Conservation (phyloP, 1,140 invertebrate genomes). For the Drosophila nebulosa region DNA sequence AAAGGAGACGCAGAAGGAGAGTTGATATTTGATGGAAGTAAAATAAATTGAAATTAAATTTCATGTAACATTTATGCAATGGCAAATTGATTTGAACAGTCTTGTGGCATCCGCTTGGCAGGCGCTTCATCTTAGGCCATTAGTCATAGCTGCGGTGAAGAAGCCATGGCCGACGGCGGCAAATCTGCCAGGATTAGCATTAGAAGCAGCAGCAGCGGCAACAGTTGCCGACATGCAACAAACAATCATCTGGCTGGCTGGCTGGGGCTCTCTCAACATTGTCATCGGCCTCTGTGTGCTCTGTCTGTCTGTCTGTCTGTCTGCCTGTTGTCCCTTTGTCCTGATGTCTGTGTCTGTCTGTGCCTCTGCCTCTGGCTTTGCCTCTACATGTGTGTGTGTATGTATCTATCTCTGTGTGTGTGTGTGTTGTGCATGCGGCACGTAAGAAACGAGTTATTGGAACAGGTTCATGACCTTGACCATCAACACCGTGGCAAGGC, state of each 20-base stretch:
- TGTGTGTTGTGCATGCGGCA: constrained; percentile 41
- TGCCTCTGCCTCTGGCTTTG: constrained; percentile 10
- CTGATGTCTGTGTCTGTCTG: constrained; percentile 3
- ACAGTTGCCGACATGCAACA: constrained; percentile 61
- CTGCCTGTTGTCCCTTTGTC: constrained; percentile 13
- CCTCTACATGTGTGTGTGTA: constrained; percentile 13
- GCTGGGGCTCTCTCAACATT: background rate
- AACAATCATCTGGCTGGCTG: constrained; percentile 59
- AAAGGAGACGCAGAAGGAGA: background rate
- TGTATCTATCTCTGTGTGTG: constrained; percentile 18
- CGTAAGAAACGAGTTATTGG: constrained; percentile 79
- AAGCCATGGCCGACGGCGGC: constrained; percentile 19
- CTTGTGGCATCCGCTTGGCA: constrained; percentile 2
- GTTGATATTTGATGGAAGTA: constrained; percentile 10
- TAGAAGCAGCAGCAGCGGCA: constrained; percentile 24
- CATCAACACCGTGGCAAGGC: constrained; percentile 67
- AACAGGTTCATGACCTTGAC: constrained; percentile 80
- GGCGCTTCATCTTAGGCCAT: constrained; percentile 27
- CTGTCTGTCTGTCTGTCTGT: constrained; percentile 9
- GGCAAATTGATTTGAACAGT: constrained; percentile 63
- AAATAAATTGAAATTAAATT: constrained; percentile 71
- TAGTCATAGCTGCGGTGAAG: constrained; percentile 49
- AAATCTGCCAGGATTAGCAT: constrained; percentile 68
- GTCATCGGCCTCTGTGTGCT: background rate
- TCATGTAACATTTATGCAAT: constrained; percentile 53